A percentile compares a stretch with the other conserved stretches of the same genome.
phyloP scores from a whole-genome alignment of 2,888 invertebrate genomes.

The Agrypnus murinus region DNA sequence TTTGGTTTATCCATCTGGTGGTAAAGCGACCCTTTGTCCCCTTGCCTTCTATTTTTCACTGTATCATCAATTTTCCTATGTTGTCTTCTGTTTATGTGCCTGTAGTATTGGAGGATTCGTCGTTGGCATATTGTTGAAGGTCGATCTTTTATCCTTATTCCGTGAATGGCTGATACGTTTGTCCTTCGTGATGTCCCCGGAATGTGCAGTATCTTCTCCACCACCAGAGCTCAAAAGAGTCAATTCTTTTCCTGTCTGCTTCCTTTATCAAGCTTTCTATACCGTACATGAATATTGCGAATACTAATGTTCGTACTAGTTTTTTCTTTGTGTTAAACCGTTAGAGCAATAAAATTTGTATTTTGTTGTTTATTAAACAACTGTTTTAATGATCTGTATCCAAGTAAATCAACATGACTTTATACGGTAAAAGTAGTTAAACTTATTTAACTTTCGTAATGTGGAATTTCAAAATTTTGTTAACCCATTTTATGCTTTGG shows the following conservation, averaged over 20 bases:
- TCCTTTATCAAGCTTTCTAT: constrained; percentile 15
- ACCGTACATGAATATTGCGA: constrained; percentile 6
- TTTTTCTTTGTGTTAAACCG: no score
- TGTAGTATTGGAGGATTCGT: no score
- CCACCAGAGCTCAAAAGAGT: constrained; percentile 13
- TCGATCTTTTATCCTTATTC: constrained; percentile 5
- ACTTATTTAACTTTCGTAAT: no score
- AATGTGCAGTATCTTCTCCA: background rate
- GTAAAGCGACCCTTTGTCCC: background rate
- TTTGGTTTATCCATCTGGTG: constrained; percentile 5
- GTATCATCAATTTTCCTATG: constrained; percentile 7
- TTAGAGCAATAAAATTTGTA: no score
- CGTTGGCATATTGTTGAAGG: background rate
- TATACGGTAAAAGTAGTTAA: no score
- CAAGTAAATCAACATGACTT: no score
- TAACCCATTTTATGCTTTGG: no score
- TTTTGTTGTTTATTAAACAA: no score
- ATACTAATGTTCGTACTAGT: no score
- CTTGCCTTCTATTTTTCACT: constrained; percentile 3
- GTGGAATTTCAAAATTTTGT: no score
- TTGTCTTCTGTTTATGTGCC: background rate
- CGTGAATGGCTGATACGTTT: constrained; percentile 9
- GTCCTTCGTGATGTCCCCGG: constrained; percentile 15
- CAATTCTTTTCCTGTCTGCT: constrained; percentile 12
- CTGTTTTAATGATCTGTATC: no score